Evolutionary conservation across 2,888 invertebrate species (phyloP), one percentile per base, ranked within the genome.

Genomic region (Iselma pallidipennis): DNA sequence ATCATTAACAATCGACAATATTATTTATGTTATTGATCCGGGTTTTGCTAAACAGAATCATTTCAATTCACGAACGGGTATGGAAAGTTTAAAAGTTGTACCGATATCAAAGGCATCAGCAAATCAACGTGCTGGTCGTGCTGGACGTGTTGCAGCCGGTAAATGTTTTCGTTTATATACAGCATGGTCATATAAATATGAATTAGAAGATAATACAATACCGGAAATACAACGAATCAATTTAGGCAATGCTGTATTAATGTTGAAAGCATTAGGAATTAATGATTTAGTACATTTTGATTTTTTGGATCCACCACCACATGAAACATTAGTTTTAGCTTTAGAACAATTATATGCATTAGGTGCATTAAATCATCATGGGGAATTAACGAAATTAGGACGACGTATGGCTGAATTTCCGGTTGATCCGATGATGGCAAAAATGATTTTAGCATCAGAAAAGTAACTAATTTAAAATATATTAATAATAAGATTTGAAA

Each of bases 341-440:
- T 83, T 99, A 67, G 99, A 99, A 80, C 98, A 99, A 79, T 83
- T 99, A 37, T 99, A 99, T 81, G 99, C 98, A 0, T 84, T 99
- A 51, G 98, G 98, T 5, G 98, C 98, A 1, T 84, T 99, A 10
- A 98, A 99, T 84, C 98, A 99, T 84, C 91, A 92, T 73, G 99
- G 98, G 0, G 97, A 98, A 83, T 83, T 99, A 57, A 99, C 99
- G 1, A 98, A 96, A 81, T 85, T 98, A 63, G 99, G 99, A 0
- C 85, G 99, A 69, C 86, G 96, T 78, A 99, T 99, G 99, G 99
- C 99, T 0, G 99, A 99, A 82, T 98, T 99, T 81, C 99, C 99
- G 0, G 91, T 96, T 10, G 98, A 99, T 83, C 98, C 99, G 0
- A 96, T 97, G 95, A 92, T 99, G 90, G 96, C 96, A 0, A 98